Evolutionary conservation across 2,888 invertebrate species (phyloP).

Genomic region (Nectonema munidae): DNA sequence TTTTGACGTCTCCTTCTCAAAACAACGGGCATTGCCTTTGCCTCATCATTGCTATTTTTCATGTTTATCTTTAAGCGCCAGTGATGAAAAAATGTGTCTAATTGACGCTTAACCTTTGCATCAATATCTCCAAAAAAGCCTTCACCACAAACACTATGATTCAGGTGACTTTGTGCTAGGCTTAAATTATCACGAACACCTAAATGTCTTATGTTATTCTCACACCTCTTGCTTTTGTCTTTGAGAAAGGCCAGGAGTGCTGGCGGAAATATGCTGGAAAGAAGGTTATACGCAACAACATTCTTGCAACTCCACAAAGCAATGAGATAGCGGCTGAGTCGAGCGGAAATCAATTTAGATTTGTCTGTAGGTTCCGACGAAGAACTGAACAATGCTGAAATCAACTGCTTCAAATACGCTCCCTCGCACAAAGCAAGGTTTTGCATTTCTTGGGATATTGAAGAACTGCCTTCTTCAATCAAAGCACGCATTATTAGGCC

Average conservation of each 20-base stretch:
- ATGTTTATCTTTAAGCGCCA: slow-evolving; percentile 26
- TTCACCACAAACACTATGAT: too few species aligned
- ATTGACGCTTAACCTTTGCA: slow-evolving; percentile 25
- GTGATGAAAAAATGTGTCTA: slow-evolving; percentile 26
- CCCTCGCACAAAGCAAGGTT: slow-evolving; percentile 75
- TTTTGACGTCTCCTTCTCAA: slow-evolving; percentile 54
- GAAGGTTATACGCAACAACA: slow-evolving; percentile 49
- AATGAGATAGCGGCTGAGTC: slow-evolving; percentile 64
- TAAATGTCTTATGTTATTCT: too few species aligned
- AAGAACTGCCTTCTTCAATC: slow-evolving; percentile 67
- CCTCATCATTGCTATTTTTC: slow-evolving; percentile 18
- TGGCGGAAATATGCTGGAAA: slow-evolving; percentile 47
- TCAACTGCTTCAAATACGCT: slow-evolving; percentile 58
- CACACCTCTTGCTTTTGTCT: too few species aligned
- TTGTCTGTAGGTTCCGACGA: slow-evolving; percentile 6
- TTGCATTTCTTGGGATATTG: slow-evolving; percentile 69
- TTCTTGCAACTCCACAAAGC: slow-evolving; percentile 83
- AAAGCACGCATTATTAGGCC: slow-evolving; percentile 81
- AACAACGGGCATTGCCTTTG: slow-evolving; percentile 40
- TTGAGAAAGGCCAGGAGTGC: too few species aligned
- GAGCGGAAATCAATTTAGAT: slow-evolving; percentile 28
- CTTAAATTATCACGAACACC: too few species aligned
- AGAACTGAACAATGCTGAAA: slow-evolving; percentile 47
- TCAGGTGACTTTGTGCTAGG: too few species aligned
- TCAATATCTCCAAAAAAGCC: too few species aligned